Conservation (phyloP, 2,797 vertebrate species). For the Vespertilio murinus region DNA sequence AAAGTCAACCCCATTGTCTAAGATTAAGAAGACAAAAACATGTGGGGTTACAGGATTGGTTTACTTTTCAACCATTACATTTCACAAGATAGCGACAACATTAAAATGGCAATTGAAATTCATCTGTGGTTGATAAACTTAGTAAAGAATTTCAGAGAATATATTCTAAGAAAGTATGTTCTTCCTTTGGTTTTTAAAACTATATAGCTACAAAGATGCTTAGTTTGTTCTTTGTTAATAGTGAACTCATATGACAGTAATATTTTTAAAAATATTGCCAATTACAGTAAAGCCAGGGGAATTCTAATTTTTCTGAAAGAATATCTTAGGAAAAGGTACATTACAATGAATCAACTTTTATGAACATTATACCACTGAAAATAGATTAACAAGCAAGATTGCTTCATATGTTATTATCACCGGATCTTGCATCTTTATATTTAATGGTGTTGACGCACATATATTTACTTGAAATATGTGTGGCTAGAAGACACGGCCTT, state of each 20-base stretch:
- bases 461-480: not conserved
- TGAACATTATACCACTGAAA: not conserved
- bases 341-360: conserved; percentile 6
- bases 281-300: not conserved
- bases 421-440: not conserved
- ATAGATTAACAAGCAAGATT: conserved; percentile 30
- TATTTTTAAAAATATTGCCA: not conserved
- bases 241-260: not conserved
- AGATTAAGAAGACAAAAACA: not conserved
- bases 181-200: conserved; percentile 36
- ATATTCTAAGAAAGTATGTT: not conserved
- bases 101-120: conserved; percentile 7
- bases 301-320: not conserved
- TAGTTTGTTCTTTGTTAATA: not conserved
- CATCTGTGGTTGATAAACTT: not conserved
- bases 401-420: conserved; percentile 43
- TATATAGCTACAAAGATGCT: not conserved
- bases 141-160: not conserved
- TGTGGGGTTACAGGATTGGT: not conserved
- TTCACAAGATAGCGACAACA: not conserved
- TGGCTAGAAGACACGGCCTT: not conserved
- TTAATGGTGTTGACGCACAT: not conserved
- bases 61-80: not conserved
- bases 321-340: not conserved
- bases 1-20: not conserved